Evolutionary conservation across 2,888 invertebrate genomes (phyloP).

Genomic region (Dynastes hyllus): DNA sequence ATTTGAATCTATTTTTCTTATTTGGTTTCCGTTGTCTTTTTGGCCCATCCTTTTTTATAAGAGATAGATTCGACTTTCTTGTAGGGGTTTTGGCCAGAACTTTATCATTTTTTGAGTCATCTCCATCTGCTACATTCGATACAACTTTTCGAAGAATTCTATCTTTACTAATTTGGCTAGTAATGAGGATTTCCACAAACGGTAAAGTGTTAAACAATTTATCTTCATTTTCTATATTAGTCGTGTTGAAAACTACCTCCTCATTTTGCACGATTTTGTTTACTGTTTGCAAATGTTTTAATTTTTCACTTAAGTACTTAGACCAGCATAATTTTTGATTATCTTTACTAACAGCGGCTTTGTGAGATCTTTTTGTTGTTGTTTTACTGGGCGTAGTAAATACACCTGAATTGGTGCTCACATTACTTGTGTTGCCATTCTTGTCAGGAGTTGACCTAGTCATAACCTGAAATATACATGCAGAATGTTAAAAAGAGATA

Average conservation of each 20-base stretch:
- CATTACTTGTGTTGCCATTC: background rate
- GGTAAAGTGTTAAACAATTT: slow-evolving; percentile 24
- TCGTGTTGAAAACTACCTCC: background rate
- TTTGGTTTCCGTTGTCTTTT: background rate
- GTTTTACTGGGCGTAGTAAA: background rate
- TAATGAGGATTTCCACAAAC: slow-evolving; percentile 32
- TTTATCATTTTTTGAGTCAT: slow-evolving; percentile 27
- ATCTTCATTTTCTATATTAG: slow-evolving; percentile 9
- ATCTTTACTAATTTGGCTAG: slow-evolving; percentile 39
- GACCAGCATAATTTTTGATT: slow-evolving; percentile 19
- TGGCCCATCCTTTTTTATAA: background rate
- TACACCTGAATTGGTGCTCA: background rate
- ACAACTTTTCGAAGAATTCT: background rate
- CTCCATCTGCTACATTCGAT: background rate
- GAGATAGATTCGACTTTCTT: background rate
- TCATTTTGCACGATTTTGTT: slow-evolving; percentile 15
- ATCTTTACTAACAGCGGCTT: background rate
- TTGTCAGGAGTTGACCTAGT: too few species aligned
- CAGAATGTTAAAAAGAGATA: too few species aligned
- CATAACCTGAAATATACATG: too few species aligned
- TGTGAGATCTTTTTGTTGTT: background rate
- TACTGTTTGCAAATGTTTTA: slow-evolving; percentile 28
- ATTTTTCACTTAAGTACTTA: slow-evolving; percentile 34
- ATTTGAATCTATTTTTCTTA: slow-evolving; percentile 22
- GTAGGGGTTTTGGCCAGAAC: background rate